A percentile compares a stretch with the other conserved stretches of the same genome.
Evolutionary conservation across 2,797 vertebrate species (phyloP).

Genomic region (Helicolenus hilgendorfi): DNA sequence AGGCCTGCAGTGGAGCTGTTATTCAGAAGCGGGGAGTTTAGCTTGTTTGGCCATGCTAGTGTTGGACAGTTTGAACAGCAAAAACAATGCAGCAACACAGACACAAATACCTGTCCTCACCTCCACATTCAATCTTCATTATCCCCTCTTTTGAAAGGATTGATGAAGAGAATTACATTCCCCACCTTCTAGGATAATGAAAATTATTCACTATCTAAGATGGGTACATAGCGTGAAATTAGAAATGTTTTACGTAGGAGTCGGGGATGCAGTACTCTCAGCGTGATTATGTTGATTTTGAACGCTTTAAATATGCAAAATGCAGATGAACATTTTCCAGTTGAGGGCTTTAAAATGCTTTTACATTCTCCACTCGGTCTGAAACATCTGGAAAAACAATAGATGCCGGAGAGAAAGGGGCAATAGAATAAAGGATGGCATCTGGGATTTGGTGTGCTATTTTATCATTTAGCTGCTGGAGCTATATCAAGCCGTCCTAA

Average conservation of each 20-base stretch:
- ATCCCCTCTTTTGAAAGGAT: conserved; percentile 66
- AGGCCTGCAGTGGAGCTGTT: conserved; percentile 13
- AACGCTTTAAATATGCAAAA: conserved; percentile 81
- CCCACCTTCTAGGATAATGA: conserved; percentile 73
- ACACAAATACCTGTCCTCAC: conserved; percentile 42
- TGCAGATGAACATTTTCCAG: conserved; percentile 76
- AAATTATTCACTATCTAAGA: conserved; percentile 83
- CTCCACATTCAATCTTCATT: conserved; percentile 72
- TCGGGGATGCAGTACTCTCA: conserved; percentile 51
- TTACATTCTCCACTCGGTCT: conserved; percentile 69
- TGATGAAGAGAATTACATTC: conserved; percentile 73
- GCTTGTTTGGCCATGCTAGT: conserved; percentile 21
- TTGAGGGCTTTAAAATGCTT: conserved; percentile 74
- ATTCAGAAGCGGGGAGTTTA: conserved; percentile 8
- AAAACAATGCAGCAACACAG: conserved; percentile 21
- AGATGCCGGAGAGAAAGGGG: conserved; percentile 6
- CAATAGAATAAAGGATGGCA: conserved; percentile 28
- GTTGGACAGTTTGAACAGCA: conserved; percentile 23
- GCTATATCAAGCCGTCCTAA: conserved; percentile 17
- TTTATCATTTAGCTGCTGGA: conserved; percentile 26
- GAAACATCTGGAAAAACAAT: conserved; percentile 69
- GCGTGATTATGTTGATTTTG: conserved; percentile 76
- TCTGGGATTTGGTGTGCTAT: conserved; percentile 39
- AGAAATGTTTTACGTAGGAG: conserved; percentile 83
- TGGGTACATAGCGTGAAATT: conserved; percentile 83